Percentiles rank a stretch among this genome's conserved stretches.
These are phyloP conservation scores for Alosa sapidissima DNA, from an alignment of 2,797 vertebrate genomes.

Conservation along the genomic window DNA sequence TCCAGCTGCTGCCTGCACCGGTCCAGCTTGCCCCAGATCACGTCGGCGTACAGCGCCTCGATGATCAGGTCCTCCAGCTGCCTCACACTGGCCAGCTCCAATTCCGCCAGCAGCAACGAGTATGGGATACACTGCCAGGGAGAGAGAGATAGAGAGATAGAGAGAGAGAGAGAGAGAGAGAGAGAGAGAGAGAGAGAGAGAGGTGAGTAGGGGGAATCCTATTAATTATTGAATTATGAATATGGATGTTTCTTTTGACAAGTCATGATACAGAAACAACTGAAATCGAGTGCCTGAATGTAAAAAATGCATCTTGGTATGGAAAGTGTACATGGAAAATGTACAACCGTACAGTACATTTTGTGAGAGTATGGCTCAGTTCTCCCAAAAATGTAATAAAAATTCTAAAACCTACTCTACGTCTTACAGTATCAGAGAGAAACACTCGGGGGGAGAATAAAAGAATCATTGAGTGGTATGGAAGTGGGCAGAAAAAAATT, in stretches of 20 bases:
- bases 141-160: neutral
- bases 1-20: slow-evolving; percentile 80
- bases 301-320: no score
- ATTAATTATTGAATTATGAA: neutral
- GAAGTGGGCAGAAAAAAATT: no score
- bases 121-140: slow-evolving; percentile 79
- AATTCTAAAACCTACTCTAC: no score
- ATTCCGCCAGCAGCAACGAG: slow-evolving; percentile 78
- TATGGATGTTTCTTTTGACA: neutral
- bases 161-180: neutral
- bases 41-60: slow-evolving; percentile 80
- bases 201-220: neutral
- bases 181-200: neutral
- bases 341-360: no score
- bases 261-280: no score
- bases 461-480: no score
- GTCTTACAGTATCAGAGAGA: no score
- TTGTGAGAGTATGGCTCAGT: no score
- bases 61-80: slow-evolving; percentile 83
- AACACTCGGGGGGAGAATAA: no score
- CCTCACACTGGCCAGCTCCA: slow-evolving; percentile 80
- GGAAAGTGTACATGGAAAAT: no score
- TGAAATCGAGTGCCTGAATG: no score
- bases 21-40: slow-evolving; percentile 82
- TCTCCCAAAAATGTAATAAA: no score